Evolutionary conservation across 2,113 vertebrate genomes (phyloP).

Genomic region (Telmatochromis sp.): DNA sequence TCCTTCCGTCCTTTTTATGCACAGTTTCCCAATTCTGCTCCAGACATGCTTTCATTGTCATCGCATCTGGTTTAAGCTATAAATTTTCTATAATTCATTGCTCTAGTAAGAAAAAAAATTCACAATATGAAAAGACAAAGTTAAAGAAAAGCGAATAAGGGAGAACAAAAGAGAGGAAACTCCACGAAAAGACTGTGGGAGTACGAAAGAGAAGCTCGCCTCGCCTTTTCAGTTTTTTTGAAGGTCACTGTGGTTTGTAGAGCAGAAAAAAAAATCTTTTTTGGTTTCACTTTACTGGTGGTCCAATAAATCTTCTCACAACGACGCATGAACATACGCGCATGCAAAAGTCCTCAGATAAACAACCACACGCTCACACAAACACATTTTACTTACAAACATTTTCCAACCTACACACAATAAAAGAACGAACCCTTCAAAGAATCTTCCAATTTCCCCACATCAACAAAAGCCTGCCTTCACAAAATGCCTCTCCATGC

Average conservation of each 20-base stretch:
- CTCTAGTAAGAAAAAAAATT: not conserved
- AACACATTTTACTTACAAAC: not conserved
- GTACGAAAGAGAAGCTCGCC: not conserved
- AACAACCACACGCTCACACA: not conserved
- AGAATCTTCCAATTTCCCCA: slow-evolving; percentile 50
- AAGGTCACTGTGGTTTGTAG: not conserved
- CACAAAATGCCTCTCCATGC: slow-evolving; percentile 48
- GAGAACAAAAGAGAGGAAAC: not conserved
- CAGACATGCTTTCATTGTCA: slow-evolving; percentile 45
- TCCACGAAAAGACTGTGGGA: not conserved
- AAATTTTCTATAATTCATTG: slow-evolving; percentile 29
- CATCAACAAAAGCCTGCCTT: slow-evolving; percentile 64
- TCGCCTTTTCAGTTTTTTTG: not conserved
- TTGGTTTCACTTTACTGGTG: slow-evolving; percentile 29
- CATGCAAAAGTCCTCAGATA: not conserved
- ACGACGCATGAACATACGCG: not conserved
- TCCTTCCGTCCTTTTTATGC: slow-evolving; percentile 5
- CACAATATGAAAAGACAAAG: not conserved
- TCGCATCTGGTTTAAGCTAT: slow-evolving; percentile 40
- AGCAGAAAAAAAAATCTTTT: not conserved
- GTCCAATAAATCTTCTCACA: slow-evolving; percentile 37
- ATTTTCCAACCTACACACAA: slow-evolving; percentile 47
- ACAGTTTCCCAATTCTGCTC: not conserved
- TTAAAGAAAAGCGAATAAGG: not conserved
- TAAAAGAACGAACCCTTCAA: slow-evolving; percentile 68